Percentiles rank a stretch among this genome's conserved stretches.
These are phyloP conservation scores for Nesospiza acunhae DNA, from an alignment of 2,113 vertebrate genomes.

Conservation along the genomic window DNA sequence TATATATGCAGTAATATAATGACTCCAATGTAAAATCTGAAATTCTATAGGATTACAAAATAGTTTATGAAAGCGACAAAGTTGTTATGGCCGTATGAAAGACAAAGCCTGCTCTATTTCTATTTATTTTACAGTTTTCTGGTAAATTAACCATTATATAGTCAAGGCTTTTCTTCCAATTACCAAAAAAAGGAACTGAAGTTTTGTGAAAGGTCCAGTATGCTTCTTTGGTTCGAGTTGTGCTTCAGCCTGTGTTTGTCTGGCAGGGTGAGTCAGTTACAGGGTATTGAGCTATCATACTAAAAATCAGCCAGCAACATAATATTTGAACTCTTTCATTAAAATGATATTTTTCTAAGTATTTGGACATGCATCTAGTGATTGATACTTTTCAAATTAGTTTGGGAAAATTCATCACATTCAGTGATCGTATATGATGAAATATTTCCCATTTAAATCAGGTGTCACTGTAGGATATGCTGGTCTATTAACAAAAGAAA, in stretches of 20 bases:
- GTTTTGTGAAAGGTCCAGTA: background rate
- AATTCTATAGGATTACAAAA: background rate
- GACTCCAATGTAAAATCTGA: background rate
- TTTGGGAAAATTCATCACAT: constrained; percentile 60
- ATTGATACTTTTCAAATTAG: constrained; percentile 39
- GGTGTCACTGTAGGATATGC: constrained; percentile 62
- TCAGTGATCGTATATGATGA: constrained; percentile 74
- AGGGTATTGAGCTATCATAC: background rate
- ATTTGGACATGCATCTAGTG: constrained; percentile 38
- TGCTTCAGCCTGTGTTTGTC: background rate
- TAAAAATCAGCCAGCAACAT: background rate
- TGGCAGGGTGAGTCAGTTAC: background rate
- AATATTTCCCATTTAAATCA: constrained; percentile 77
- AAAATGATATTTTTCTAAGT: constrained; percentile 12
- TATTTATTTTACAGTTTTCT: background rate
- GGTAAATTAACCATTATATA: background rate
- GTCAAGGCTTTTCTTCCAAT: background rate
- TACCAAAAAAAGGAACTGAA: background rate
- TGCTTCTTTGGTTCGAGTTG: background rate
- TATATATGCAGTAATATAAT: background rate
- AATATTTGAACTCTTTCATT: constrained; percentile 39
- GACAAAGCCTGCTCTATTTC: background rate
- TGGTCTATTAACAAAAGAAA: constrained; percentile 52
- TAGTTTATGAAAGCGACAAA: background rate
- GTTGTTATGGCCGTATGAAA: background rate